phyloP scores from a whole-genome alignment of 2,888 invertebrate species.

The Saturnia japonica region DNA sequence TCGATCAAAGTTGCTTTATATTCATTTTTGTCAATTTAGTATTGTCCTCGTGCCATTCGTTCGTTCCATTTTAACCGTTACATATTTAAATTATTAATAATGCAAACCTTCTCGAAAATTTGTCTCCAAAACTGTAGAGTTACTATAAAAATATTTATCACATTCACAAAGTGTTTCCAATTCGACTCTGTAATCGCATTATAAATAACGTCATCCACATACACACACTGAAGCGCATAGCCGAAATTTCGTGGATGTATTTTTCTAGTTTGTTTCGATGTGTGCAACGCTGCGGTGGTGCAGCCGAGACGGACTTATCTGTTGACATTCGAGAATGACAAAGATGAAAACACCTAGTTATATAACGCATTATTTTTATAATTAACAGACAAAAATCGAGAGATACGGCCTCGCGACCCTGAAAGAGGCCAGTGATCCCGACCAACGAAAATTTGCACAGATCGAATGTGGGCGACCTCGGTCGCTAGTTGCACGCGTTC shows the following conservation, averaged over 20 bases:
- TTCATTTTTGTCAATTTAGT: neutral
- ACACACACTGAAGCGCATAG: constrained; percentile 60
- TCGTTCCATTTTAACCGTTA: neutral
- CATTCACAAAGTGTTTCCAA: constrained; percentile 38
- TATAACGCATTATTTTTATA: constrained; percentile 83
- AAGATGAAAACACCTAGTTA: constrained; percentile 60
- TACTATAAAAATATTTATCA: constrained; percentile 12
- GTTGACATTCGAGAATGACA: constrained; percentile 38
- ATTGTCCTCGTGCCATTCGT: neutral
- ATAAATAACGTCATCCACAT: constrained; percentile 79
- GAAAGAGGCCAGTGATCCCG: constrained; percentile 76
- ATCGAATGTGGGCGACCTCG: constrained; percentile 82
- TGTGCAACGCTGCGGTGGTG: constrained; percentile 65
- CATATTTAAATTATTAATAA: neutral
- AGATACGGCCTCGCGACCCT: constrained; percentile 78
- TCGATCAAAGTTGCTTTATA: neutral
- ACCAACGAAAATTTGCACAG: constrained; percentile 79
- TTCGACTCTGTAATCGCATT: constrained; percentile 79
- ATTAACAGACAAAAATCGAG: constrained; percentile 82
- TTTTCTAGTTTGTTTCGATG: constrained; percentile 66
- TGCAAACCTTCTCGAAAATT: neutral
- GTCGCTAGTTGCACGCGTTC: constrained; percentile 68
- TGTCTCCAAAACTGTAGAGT: neutral
- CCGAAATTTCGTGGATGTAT: constrained; percentile 78
- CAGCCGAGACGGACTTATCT: constrained; percentile 51